Evolutionary conservation across 1,140 invertebrate species (phyloP), one percentile per base, ranked within the genome.

Genomic region (Drosophila arawakana): DNA sequence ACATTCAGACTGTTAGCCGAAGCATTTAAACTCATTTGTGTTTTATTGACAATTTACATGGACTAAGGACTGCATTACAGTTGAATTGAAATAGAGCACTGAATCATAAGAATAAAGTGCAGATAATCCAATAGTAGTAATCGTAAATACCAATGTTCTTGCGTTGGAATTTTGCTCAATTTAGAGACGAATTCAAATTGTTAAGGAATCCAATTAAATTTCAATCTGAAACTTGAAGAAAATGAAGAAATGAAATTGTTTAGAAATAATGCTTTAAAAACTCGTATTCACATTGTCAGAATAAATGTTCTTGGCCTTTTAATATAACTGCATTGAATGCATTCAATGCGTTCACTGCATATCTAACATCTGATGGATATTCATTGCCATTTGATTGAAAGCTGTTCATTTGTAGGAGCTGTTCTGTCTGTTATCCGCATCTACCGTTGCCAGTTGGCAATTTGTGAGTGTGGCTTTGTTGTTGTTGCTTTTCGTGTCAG

Each of bases 41-140:
- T 57, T 52, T 77, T 70, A 80, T 84, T 73, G 73, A 76, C 76
- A 73, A 83, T 83, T 83, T 80, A 67, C 70, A 69, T 73, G 73
- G 60, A 72, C 52, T 67, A 66, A 70, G 73, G 60, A 72, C 52
- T 67, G 41, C 49, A 55, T 21, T 30, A 30, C 37, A 54, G 35
- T 61, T 44, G 49, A 49, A 18, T 49, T 25, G 21, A 25, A 10
- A 8, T 25, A 49, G 6, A 49, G 2, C 6, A 46, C 2, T 21
- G 4, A 6, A 52, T 6, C 3, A 43, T 11, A n/a, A 11, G 39
- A 11, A 11, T 11, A 4, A 41, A 13, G 11, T 43, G 41, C 9
- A 13, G 10, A 43, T 43, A 13, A n/a, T n/a, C 11, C n/a, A 11
- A 43, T 43, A 13, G 13, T 43, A 13, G 39, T 10, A 11, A 11